A percentile compares a stretch with the other conserved stretches of the same genome.
These are phyloP conservation scores for Cladorhizidae sp. DNA, from an alignment of 37 sponge, comb jelly and placozoan genomes.

Conservation along the genomic window DNA sequence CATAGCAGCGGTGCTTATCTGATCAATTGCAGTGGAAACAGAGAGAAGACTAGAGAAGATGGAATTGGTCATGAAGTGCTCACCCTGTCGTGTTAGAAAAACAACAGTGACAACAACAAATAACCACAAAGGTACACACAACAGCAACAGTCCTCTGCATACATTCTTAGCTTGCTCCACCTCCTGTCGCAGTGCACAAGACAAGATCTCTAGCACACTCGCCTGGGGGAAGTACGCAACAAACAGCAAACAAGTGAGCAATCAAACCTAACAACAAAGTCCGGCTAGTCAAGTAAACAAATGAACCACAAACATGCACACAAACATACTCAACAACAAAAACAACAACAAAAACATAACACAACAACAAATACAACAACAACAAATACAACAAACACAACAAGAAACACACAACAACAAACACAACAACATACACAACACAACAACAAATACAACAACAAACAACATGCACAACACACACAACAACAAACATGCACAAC, in stretches of 20 bases:
- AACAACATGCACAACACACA: no score
- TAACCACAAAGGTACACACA: no score
- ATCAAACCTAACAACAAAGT: background rate
- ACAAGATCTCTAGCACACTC: constrained; percentile 28
- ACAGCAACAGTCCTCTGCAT: background rate
- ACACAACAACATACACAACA: no score
- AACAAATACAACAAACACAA: no score
- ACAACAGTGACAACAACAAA: background rate
- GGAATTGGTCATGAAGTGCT: constrained; percentile 45
- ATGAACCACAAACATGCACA: background rate
- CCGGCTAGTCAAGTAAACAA: no score
- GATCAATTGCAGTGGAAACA: constrained; percentile 15
- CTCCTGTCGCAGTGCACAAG: constrained; percentile 35
- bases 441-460: no score
- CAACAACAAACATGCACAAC: background rate
- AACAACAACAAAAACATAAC: no score
- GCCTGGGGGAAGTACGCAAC: no score
- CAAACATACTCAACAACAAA: background rate
- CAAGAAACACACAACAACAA: background rate
- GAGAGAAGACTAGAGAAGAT: constrained; percentile 33
- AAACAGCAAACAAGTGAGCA: background rate
- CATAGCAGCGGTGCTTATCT: constrained; percentile 7
- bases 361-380: no score
- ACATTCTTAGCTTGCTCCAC: constrained; percentile 41
- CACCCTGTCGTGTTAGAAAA: constrained; percentile 27